Conservation (phyloP, 2,113 vertebrate genomes). For the Coryphaenoides rupestris region DNA sequence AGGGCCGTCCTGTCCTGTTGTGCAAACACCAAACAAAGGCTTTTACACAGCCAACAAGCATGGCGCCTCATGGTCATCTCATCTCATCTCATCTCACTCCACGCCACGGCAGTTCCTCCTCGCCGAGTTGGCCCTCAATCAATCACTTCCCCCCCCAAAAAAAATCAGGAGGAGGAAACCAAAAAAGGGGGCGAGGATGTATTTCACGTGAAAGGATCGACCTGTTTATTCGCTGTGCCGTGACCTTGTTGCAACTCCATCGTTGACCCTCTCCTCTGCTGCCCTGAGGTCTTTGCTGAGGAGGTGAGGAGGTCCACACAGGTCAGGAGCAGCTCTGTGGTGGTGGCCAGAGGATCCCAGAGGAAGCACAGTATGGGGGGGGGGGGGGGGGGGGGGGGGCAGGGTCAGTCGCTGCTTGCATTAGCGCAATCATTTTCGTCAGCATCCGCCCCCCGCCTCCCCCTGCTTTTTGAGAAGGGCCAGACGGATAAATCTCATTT, state of each 20-base stretch:
- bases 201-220: slow-evolving; percentile 58
- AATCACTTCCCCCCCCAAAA: slow-evolving; percentile 28
- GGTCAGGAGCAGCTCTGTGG: slow-evolving; percentile 10
- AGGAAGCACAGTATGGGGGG: slow-evolving; percentile 17
- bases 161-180: neutral
- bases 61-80: no score
- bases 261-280: slow-evolving; percentile 53
- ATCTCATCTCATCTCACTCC: slow-evolving; percentile 20
- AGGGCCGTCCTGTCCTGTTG: no score
- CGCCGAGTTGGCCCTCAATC: slow-evolving; percentile 11
- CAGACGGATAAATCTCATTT: slow-evolving; percentile 68
- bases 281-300: slow-evolving; percentile 57
- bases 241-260: slow-evolving; percentile 64
- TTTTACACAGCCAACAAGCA: slow-evolving; percentile 1
- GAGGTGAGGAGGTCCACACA: slow-evolving; percentile 38
- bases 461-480: slow-evolving; percentile 40
- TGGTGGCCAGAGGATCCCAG: slow-evolving; percentile 12
- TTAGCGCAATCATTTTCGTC: slow-evolving; percentile 58
- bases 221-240: slow-evolving; percentile 50
- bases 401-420: slow-evolving; percentile 23
- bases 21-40: neutral
- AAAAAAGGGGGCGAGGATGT: slow-evolving; percentile 40
- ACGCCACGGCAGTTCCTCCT: slow-evolving; percentile 15
- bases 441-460: no score
- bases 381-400: no score